These are phyloP conservation scores for Columbina picui DNA, from an alignment of 2,113 vertebrate species.

Conservation along the genomic window DNA sequence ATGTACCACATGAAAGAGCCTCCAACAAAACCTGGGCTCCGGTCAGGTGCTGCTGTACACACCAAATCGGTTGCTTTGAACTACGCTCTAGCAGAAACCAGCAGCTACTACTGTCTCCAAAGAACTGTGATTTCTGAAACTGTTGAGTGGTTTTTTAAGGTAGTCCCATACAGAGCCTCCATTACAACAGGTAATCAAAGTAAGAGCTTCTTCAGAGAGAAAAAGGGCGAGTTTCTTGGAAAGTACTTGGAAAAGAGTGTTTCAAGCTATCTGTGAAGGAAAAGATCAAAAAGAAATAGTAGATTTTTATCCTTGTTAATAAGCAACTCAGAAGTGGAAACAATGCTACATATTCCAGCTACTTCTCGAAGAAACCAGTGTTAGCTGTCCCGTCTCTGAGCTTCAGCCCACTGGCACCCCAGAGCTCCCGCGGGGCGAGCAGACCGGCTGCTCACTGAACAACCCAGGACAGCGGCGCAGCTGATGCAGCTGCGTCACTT, in stretches of 20 bases:
- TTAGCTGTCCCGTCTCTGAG: background rate
- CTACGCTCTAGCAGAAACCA: background rate
- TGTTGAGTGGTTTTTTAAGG: background rate
- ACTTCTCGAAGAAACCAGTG: background rate
- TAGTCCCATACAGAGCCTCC: background rate
- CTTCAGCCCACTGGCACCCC: background rate
- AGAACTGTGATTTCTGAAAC: background rate
- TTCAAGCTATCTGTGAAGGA: background rate
- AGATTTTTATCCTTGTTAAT: conserved; percentile 14
- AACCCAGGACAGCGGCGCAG: background rate
- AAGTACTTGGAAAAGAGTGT: conserved; percentile 2
- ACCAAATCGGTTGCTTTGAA: conserved; percentile 4
- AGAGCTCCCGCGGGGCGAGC: background rate
- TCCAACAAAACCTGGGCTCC: background rate
- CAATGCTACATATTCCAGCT: background rate
- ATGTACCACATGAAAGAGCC: background rate
- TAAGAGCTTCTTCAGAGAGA: conserved; percentile 7
- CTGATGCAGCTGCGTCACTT: background rate
- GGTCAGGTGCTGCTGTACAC: background rate
- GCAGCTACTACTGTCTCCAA: background rate
- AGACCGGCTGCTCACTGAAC: background rate
- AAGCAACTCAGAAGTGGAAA: background rate
- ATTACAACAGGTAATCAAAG: conserved; percentile 1
- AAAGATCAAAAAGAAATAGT: background rate
- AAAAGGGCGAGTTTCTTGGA: background rate